Percentiles rank a stretch among this genome's conserved stretches.
phyloP scores from a whole-genome alignment of 2,888 invertebrate genomes.

The Adineta ricciae region DNA sequence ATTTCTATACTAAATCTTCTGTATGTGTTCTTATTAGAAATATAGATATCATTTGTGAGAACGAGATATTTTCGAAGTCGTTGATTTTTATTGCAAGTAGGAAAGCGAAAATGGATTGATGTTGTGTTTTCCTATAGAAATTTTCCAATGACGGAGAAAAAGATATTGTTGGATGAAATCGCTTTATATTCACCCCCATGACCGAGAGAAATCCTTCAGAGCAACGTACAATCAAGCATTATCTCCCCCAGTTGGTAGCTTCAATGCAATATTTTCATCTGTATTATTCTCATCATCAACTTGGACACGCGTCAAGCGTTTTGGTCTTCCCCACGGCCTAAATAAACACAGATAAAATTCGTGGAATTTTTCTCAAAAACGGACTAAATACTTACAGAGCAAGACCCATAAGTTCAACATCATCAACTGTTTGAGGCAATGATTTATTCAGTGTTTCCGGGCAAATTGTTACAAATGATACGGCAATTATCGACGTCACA shows the following conservation, averaged over 20 bases:
- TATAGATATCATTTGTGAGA: no score
- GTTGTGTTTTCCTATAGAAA: no score
- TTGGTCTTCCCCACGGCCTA: background rate
- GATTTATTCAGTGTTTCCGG: slow-evolving; percentile 28
- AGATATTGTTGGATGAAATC: no score
- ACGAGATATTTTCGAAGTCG: no score
- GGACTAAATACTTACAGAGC: slow-evolving; percentile 10
- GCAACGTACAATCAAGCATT: background rate
- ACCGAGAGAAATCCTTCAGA: no score
- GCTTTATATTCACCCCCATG: background rate
- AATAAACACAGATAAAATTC: background rate
- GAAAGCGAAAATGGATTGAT: no score
- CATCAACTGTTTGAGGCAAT: slow-evolving; percentile 41
- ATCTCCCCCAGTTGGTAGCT: background rate
- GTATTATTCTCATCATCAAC: background rate
- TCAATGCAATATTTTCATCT: background rate
- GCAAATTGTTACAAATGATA: background rate
- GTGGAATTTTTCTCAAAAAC: background rate
- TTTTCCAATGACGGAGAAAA: no score
- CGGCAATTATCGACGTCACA: slow-evolving; percentile 85
- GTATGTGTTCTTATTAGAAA: no score
- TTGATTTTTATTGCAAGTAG: no score
- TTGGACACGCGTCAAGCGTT: background rate
- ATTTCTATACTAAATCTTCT: no score
- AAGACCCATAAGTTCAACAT: slow-evolving; percentile 45